phyloP scores from a whole-genome alignment of 2,113 vertebrate genomes.

The Redunca redunca region DNA sequence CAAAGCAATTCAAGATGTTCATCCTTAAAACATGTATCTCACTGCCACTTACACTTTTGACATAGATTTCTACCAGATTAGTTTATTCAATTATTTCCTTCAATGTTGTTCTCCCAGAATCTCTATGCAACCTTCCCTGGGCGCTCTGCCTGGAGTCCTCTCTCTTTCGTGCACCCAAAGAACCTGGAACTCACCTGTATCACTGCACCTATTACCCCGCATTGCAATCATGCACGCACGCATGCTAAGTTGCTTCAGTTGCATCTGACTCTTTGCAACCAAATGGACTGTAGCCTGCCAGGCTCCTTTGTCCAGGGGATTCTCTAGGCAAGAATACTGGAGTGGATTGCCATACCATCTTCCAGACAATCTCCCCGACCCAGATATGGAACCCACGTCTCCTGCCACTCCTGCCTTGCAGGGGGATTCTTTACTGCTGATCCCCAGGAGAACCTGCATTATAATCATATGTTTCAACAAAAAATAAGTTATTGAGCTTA shows the following conservation, averaged over 20 bases:
- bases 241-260: background rate
- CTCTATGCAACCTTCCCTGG: background rate
- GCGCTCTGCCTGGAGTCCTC: accelerated
- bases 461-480: background rate
- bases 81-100: background rate
- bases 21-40: background rate
- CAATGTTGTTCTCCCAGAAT: background rate
- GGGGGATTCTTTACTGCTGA: background rate
- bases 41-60: background rate
- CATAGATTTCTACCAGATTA: background rate
- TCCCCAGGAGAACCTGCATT: background rate
- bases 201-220: accelerated
- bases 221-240: background rate
- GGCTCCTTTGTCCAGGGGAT: background rate
- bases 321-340: background rate
- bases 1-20: background rate
- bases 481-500: background rate
- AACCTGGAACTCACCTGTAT: background rate
- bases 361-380: background rate
- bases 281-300: background rate
- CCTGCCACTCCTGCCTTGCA: background rate
- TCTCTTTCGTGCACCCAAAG: background rate
- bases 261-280: background rate
- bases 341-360: background rate
- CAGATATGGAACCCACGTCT: background rate